phyloP scores from a whole-genome alignment of 2,797 vertebrate species.

The Crocodylus rhombifer region DNA sequence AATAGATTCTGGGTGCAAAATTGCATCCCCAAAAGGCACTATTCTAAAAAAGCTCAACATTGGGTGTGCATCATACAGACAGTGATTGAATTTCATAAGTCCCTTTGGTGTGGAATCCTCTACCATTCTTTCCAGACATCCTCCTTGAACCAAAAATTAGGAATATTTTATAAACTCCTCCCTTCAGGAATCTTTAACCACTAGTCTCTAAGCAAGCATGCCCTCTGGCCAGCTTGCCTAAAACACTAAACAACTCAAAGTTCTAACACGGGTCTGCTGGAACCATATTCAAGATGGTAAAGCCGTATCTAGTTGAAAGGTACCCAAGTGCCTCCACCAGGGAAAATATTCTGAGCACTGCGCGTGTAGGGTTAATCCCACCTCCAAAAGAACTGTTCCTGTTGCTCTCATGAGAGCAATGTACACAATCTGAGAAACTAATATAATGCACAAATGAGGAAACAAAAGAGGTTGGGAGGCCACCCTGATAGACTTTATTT shows the following conservation, averaged over 20 bases:
- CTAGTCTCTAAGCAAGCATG: neutral
- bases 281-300: neutral
- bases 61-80: fast-evolving
- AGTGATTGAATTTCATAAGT: neutral
- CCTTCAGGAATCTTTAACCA: neutral
- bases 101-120: neutral
- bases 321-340: neutral
- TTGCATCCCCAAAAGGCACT: neutral
- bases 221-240: neutral
- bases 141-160: neutral
- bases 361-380: neutral
- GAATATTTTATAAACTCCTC: neutral
- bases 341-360: neutral
- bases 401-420: neutral
- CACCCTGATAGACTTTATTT: neutral
- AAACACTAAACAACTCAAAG: neutral
- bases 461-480: neutral
- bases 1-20: neutral
- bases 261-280: neutral
- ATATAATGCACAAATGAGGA: neutral
- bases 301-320: neutral
- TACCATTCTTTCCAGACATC: neutral
- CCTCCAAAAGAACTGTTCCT: neutral
- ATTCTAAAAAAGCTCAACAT: neutral
- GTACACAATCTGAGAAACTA: neutral